These are phyloP conservation scores for Notolepis coatsorum DNA, from an alignment of 2,797 vertebrate genomes.

Conservation along the genomic window DNA sequence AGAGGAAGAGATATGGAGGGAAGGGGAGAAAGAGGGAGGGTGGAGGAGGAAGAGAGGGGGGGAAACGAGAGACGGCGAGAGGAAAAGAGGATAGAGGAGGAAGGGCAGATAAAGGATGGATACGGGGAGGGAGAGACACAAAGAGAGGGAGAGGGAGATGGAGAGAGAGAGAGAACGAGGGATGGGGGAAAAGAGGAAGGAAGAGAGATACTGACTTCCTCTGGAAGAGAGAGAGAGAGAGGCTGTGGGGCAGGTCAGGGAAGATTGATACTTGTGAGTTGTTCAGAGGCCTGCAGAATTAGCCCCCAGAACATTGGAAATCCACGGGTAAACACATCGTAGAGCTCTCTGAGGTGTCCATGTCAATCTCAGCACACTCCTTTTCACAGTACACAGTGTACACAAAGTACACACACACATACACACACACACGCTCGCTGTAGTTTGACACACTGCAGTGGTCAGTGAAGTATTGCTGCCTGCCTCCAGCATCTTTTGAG, in stretches of 20 bases:
- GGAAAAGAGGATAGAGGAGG: slow-evolving; percentile 25
- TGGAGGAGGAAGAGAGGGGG: neutral
- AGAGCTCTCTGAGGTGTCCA: slow-evolving; percentile 59
- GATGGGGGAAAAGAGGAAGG: slow-evolving; percentile 26
- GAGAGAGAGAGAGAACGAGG: slow-evolving; percentile 25
- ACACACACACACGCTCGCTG: slow-evolving; percentile 24
- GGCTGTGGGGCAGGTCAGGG: slow-evolving; percentile 63
- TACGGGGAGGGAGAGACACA: no score
- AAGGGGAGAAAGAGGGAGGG: slow-evolving; percentile 24
- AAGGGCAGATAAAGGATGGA: slow-evolving; percentile 45
- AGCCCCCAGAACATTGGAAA: slow-evolving; percentile 67
- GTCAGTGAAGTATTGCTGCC: no score
- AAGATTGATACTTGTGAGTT: slow-evolving; percentile 77
- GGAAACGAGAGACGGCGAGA: neutral
- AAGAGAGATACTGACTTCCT: no score
- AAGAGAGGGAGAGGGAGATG: slow-evolving; percentile 19
- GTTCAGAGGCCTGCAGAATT: slow-evolving; percentile 68
- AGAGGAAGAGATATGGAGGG: slow-evolving; percentile 64
- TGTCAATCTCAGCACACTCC: slow-evolving; percentile 52
- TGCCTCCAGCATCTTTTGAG: no score
- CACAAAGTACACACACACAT: neutral
- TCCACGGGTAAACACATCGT: slow-evolving; percentile 70
- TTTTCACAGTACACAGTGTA: slow-evolving; percentile 17
- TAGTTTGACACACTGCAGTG: slow-evolving; percentile 44
- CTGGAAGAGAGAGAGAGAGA: slow-evolving; percentile 30